Evolutionary conservation across 2,797 vertebrate species (phyloP), one percentile per base, ranked within the genome.

Genomic region (Fratercula arctica): DNA sequence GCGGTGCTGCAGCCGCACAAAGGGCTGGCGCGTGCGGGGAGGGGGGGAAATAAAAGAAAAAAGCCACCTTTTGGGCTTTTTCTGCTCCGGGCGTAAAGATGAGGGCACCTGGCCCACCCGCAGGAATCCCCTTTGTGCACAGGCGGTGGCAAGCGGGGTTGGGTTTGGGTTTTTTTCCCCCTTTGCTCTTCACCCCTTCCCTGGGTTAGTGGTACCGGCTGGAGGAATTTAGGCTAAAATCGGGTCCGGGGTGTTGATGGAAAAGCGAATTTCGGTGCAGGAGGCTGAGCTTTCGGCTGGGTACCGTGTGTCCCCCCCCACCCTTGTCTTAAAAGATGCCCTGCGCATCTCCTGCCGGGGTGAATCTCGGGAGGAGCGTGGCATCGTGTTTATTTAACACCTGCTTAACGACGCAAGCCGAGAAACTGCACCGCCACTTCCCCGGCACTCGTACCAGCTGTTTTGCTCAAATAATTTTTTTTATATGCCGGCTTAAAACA

Each of bases 371-470:
- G 84, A 89, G 80, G 73, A 90, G 68, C n/a, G 9, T n/a, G 64
- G 81, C 91, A 46, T 29, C 33, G 54, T 67, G 72, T 91, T 93
- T 35, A 26, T 93, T 87, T 67, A 90, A 73, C 89, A 91, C 92
- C 89, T 82, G 92, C 92, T 85, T 33, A 54, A 81, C 35, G 90
- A 77, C 73, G 64, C 60, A 16, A 35, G 72, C 84, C 67, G 87
- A 53, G 86, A 68, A 92, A 54, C 61, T 48, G 88, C 73, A 16
- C 63, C 87, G 16, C 80, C 46, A 29, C 85, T 82, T 87, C 20
- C 85, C 92, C 23, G 24, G 91, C 70, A 11, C 90, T 81, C 31
- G n/a, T 66, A 75, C 73, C 97, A 94, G 95, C 95, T 97, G 91
- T 41, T 74, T 85, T 26, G 51, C 82, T 93, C 92, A 11, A 90